Percentiles rank a stretch among this genome's conserved stretches.
phyloP scores from a whole-genome alignment of 2,797 vertebrate species.

The Capromys pilorides region DNA sequence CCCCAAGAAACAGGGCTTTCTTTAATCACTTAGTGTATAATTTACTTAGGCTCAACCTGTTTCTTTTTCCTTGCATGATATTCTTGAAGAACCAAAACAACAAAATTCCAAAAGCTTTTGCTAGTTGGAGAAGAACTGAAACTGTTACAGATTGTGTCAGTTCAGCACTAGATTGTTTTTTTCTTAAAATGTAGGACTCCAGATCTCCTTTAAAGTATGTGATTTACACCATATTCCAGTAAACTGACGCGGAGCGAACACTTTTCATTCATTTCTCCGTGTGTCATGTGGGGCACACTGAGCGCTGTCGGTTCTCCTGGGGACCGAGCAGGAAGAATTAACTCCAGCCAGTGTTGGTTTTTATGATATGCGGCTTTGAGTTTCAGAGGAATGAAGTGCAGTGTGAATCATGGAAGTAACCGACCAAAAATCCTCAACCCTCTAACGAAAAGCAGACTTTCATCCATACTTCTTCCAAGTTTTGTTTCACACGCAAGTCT shows the following conservation, averaged over 20 bases:
- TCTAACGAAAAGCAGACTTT: slow-evolving; percentile 72
- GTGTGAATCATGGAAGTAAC: slow-evolving; percentile 64
- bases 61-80: slow-evolving; percentile 51
- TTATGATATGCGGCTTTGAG: slow-evolving; percentile 72
- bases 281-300: slow-evolving; percentile 51
- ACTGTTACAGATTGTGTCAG: slow-evolving; percentile 73
- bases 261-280: slow-evolving; percentile 71
- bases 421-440: slow-evolving; percentile 59
- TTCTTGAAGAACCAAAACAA: slow-evolving; percentile 72
- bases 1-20: slow-evolving; percentile 55
- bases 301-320: not conserved
- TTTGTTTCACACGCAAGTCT: slow-evolving; percentile 66
- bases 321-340: slow-evolving; percentile 68
- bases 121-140: slow-evolving; percentile 71
- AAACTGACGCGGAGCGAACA: slow-evolving; percentile 36
- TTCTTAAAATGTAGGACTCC: not conserved
- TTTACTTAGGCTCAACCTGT: slow-evolving; percentile 63
- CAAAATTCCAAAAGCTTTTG: slow-evolving; percentile 77
- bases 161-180: slow-evolving; percentile 46
- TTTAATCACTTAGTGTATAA: slow-evolving; percentile 72
- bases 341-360: slow-evolving; percentile 69
- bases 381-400: slow-evolving; percentile 63
- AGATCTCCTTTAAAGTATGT: slow-evolving; percentile 74
- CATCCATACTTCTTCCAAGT: slow-evolving; percentile 69
- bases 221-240: slow-evolving; percentile 77